Base-by-base conservation (phyloP, 1,140 invertebrate genomes). In the Idris sp. region DNA sequence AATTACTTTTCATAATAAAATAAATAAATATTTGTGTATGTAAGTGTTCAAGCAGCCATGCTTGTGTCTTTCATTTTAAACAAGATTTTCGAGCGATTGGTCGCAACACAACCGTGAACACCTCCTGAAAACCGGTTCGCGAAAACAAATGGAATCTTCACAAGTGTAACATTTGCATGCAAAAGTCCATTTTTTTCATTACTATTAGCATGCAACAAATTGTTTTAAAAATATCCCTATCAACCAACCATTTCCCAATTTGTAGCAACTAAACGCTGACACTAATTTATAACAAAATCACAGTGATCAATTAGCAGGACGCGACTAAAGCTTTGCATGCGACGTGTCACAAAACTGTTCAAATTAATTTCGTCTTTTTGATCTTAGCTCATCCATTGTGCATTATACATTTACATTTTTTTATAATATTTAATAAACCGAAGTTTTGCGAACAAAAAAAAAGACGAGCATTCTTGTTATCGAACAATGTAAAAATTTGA, bases 271-370 rank as follows among this genome's bases (percentile, higher is more conserved):
- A 53, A 64, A 40, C 14, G 31, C 28, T 68, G 59, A 76, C 65
- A 65, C 69, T 77, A 76, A 76, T 80, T 79, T 69, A 77, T 74
- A 53, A 22, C 6, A 67, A 48, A 41, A 77, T 49, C 30, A 72
- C 28, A 18, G 35, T 44, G 62, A 69, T n/a, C n/a, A 80, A 79
- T 82, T 79, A 79, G 51, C 35, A 8, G 35, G 61, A 79, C 73
- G 77, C 67, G 64, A 79, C 33, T 40, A 30, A 68, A 30, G 62
- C 59, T 30, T 8, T 41, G 49, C 65, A 73, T 46, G 56, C 61
- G 36, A 67, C 65, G 22, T 22, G 62, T 65, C 61, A 19, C 15
- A 44, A 13, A 72, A 59, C 28, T 69, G 53, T 44, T 9, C 2
- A 4, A 36, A 53, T 43, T 26, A 48, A 40, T 48, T 48, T 22